Base-by-base conservation (phyloP, 2,797 vertebrate species). In the Smutsia temminckii region DNA sequence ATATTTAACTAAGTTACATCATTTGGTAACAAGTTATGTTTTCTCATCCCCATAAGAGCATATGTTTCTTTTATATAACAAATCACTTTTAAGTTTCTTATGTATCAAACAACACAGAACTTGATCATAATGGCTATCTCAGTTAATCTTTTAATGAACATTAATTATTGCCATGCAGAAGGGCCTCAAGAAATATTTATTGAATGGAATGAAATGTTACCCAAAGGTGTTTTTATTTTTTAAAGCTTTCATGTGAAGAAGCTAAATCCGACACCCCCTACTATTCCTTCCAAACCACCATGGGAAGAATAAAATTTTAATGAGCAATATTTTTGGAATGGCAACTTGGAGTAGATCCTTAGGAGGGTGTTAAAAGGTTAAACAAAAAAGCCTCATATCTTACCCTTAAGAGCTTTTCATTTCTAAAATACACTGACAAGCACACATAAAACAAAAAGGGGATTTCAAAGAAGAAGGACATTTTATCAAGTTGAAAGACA, bases 401-500 rank as follows among this genome's bases (percentile, higher is more conserved):
- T 81, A 80, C 18, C 12, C 40, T 74, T 53, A 79, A 87, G 74
- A 96, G 78, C n/a, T 92, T 91, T 55, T 66, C 23, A 63, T 87
- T 95, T 92, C 68, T 90, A 88, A 92, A 74, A 71, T 63, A 84
- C 64, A 84, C 14, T n/a, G 53, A 92, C 78, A 96, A 87, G 75
- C 57, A 78, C 34, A 85, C 32, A 72, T 85, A 81, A 92, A 94
- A 92, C 68, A 92, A 93, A 95, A 53, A 21, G 3, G n/a, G 20
- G 1, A 94, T 87, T 95, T 97, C 94, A 93, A 95, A 95, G 79
- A 40, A 87, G 85, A 77, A 72, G 61, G 90, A 77, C 68, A 66
- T 90, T 93, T 92, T 93, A 68, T 93, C 90, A 85, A 89, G 87
- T 71, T 97, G 92, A 96, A 97, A 97, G 93, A 93, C 78, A 96